Conservation (phyloP, 2,113 vertebrate genomes). For the Bolborhynchus lineola region DNA sequence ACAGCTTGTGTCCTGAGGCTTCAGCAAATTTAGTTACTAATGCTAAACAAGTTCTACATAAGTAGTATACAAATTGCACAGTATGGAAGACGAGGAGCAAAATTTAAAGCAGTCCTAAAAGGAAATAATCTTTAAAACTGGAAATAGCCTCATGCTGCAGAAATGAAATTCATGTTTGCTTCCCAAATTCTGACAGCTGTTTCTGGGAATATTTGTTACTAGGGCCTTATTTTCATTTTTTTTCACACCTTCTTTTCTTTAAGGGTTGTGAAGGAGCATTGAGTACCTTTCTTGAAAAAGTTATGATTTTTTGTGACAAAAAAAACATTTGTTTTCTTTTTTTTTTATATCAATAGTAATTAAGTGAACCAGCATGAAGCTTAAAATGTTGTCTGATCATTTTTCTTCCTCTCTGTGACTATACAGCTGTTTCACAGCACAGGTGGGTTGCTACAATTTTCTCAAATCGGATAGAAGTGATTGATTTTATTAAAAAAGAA, state of each 20-base stretch:
- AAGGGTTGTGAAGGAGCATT: background rate
- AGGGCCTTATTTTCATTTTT: background rate
- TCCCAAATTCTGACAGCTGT: background rate
- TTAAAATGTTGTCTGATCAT: background rate
- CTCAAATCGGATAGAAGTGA: conserved; percentile 42
- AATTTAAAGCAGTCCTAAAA: background rate
- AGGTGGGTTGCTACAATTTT: background rate
- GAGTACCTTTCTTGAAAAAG: background rate
- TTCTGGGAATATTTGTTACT: background rate
- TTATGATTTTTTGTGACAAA: background rate
- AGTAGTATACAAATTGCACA: background rate
- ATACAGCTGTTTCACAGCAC: background rate
- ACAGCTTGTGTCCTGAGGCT: fast-evolving
- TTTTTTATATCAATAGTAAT: conserved; percentile 22
- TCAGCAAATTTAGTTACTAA: background rate
- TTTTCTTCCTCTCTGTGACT: conserved; percentile 9
- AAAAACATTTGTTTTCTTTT: background rate
- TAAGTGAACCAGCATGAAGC: background rate
- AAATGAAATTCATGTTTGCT: background rate
- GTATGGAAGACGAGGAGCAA: background rate
- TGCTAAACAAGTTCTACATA: background rate
- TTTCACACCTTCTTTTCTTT: background rate
- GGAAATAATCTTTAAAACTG: background rate
- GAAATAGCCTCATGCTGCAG: background rate
- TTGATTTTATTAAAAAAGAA: conserved; percentile 49